phyloP scores from a whole-genome alignment of 2,888 invertebrate genomes.

The Lysandra coridon region DNA sequence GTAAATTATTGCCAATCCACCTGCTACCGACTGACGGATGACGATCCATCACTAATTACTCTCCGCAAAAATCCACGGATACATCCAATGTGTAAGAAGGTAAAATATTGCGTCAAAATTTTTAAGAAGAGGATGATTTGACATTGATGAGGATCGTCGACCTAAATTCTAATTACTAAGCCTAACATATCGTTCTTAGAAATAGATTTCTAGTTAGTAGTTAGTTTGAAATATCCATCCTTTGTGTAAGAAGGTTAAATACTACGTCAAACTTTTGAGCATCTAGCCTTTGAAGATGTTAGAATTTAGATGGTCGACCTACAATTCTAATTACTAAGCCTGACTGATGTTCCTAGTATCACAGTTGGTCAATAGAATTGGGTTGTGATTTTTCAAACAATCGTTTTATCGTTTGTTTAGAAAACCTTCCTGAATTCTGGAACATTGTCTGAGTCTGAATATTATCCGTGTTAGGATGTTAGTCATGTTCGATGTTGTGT shows the following conservation, averaged over 20 bases:
- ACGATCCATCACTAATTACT: neutral
- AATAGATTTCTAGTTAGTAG: too few species aligned
- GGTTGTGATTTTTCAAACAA: neutral
- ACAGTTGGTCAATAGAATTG: neutral
- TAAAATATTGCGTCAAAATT: neutral
- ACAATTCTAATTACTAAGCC: neutral
- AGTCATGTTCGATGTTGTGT: neutral
- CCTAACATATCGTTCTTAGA: neutral
- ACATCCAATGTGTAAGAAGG: neutral
- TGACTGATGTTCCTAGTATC: neutral
- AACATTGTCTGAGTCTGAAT: neutral
- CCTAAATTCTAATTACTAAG: neutral
- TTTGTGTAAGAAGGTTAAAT: too few species aligned
- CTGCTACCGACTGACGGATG: slow-evolving; percentile 6
- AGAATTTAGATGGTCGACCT: neutral
- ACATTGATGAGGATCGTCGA: neutral
- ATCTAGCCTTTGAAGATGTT: neutral
- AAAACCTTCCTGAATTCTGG: neutral
- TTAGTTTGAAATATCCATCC: too few species aligned
- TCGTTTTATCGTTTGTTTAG: neutral
- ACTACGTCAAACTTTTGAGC: neutral
- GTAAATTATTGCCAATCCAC: slow-evolving; percentile 16
- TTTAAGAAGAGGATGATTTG: neutral
- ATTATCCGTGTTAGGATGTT: neutral
- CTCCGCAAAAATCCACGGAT: neutral